phyloP scores from a whole-genome alignment of 1,140 invertebrate species.

The Cotesia vestalis region DNA sequence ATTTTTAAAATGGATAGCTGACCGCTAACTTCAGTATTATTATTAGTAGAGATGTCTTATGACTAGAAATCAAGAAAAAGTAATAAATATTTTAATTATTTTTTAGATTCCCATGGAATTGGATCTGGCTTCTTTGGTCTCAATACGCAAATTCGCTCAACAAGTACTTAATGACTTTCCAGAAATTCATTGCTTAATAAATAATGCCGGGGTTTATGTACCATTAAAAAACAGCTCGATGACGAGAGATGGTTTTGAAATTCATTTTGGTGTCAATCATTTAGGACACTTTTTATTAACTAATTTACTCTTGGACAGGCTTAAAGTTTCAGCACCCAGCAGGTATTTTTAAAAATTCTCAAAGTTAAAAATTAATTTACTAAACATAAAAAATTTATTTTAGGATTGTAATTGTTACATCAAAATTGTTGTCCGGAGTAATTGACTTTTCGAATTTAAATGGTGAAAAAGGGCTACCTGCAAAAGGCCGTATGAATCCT shows the following conservation, averaged over 20 bases:
- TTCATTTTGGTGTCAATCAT: conserved; percentile 83
- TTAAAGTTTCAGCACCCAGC: conserved; percentile 72
- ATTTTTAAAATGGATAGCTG: too few relatives aligned
- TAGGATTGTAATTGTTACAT: conserved; percentile 70
- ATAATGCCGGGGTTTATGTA: conserved; percentile 78
- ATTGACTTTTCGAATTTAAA: conserved; percentile 81
- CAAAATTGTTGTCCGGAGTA: conserved; percentile 68
- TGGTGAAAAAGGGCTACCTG: conserved; percentile 65
- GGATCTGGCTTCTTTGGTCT: conserved; percentile 76
- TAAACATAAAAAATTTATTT: conserved; percentile 37
- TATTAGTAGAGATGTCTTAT: too few relatives aligned
- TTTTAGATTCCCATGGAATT: conserved; percentile 76
- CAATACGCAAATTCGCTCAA: conserved; percentile 75
- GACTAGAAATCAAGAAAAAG: too few relatives aligned
- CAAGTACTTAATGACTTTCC: conserved; percentile 71
- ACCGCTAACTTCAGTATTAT: too few relatives aligned
- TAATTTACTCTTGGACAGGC: conserved; percentile 75
- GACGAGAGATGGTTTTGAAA: conserved; percentile 86
- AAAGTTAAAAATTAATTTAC: conserved; percentile 15
- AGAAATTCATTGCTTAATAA: conserved; percentile 77
- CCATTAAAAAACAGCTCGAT: conserved; percentile 63
- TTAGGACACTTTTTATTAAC: conserved; percentile 88
- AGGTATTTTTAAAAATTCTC: conserved; percentile 61
- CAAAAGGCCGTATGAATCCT: conserved; percentile 69
- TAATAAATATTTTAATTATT: conserved; percentile 22